Conservation (phyloP, 2,888 invertebrate genomes). For the Sarcophaga rosellei region DNA sequence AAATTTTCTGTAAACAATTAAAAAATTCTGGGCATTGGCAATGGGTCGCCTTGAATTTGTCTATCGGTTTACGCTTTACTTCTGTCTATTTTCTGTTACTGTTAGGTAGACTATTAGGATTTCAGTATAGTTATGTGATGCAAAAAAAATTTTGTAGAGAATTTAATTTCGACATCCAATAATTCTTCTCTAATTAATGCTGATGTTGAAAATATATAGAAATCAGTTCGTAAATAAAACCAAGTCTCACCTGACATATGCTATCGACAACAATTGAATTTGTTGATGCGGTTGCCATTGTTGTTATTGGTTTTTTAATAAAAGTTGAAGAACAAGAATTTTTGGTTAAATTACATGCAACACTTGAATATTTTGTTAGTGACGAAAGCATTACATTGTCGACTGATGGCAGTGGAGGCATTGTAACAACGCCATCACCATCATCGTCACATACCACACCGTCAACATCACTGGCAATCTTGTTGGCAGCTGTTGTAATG, state of each 20-base stretch:
- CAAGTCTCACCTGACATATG: slow-evolving; percentile 76
- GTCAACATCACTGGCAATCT: slow-evolving; percentile 32
- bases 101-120: neutral
- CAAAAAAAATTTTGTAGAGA: neutral
- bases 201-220: neutral
- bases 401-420: slow-evolving; percentile 9
- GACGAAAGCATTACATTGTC: neutral
- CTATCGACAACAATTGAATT: slow-evolving; percentile 69
- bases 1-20: too few relatives aligned
- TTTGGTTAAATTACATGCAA: slow-evolving; percentile 52
- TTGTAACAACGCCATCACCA: neutral
- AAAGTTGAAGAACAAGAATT: slow-evolving; percentile 51
- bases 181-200: neutral
- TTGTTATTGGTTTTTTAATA: slow-evolving; percentile 45
- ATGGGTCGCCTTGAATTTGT: too few relatives aligned
- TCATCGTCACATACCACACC: neutral
- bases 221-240: neutral
- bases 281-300: slow-evolving; percentile 61
- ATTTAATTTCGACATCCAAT: too few relatives aligned
- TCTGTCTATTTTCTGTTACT: too few relatives aligned
- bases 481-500: slow-evolving; percentile 32
- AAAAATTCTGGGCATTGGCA: too few relatives aligned
- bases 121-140: neutral
- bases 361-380: slow-evolving; percentile 41
- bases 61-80: too few relatives aligned